Base-by-base conservation (phyloP, 2,797 vertebrate genomes). In the Arctocebus calabarensis region DNA sequence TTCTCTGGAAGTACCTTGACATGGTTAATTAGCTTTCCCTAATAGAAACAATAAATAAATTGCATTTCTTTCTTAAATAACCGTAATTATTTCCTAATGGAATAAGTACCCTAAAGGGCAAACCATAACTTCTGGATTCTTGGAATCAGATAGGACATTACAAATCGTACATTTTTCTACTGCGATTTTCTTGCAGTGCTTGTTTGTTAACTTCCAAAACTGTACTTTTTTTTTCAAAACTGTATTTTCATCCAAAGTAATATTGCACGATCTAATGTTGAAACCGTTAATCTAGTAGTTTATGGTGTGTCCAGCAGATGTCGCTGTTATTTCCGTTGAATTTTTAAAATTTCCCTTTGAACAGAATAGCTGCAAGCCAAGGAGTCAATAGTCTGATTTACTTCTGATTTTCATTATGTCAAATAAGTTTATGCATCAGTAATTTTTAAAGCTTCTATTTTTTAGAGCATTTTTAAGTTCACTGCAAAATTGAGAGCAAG, bases 161-260 rank as follows among this genome's bases (percentile, higher is more conserved):
- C 68, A n/a, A n/a, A n/a, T n/a, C n/a, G n/a, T n/a, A n/a, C n/a
- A n/a, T n/a, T n/a, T n/a, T n/a, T n/a, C 64, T 48, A 32, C 11
- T 9, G 5, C 71, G 27, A 55, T 43, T 91, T 94, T 83, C 57
- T 64, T 40, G 40, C 13, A 64, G 43, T 19, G n/a, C 34, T 77
- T 82, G 5, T 40, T 92, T 82, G 12, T 73, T 91, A 94, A 83
- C 12, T 32, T 86, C 52, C 61, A 87, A 84, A 45, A 87, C 37
- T 82, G 62, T 43, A 29, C 7, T 25, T 23, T 45, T 23, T 17
- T 48, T 14, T 64, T 14, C 23, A 78, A 84, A 75, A 34, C 19
- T 79, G 2, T 68, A n/a, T 82, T 71, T 9, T n/a, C n/a, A 75
- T 16, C 37, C n/a, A 83, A 93, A 91, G 48, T n/a, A 61, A 84